Conservation (phyloP, 2,113 vertebrate species). For the Enhydra lutris region DNA sequence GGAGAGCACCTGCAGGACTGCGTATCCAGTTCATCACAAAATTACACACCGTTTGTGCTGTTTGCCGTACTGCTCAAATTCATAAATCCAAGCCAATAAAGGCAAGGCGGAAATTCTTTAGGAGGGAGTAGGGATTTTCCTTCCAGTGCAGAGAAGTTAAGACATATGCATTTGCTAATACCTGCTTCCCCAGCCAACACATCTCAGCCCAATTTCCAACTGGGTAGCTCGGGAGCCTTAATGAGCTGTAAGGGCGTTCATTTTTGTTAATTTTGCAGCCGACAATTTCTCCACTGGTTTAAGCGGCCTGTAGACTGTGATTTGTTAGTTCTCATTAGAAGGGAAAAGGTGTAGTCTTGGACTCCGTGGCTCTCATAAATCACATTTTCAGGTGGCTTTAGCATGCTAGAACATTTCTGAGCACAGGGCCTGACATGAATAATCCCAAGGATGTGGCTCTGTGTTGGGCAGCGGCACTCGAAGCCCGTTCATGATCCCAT, state of each 20-base stretch:
- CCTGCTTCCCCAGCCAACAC: background rate
- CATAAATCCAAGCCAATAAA: constrained; percentile 47
- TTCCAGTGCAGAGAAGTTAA: background rate
- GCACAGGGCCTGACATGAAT: constrained; percentile 71
- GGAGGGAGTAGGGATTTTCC: background rate
- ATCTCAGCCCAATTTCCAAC: constrained; percentile 14
- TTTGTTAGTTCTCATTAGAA: constrained; percentile 67
- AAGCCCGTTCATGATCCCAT: constrained; percentile 44
- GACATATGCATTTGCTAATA: background rate
- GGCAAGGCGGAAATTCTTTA: background rate
- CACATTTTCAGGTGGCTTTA: constrained; percentile 70
- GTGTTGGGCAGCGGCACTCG: constrained; percentile 59
- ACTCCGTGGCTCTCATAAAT: constrained; percentile 75
- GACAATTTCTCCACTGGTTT: constrained; percentile 51
- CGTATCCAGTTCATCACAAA: background rate
- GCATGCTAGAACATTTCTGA: constrained; percentile 70
- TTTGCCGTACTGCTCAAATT: background rate
- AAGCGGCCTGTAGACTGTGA: constrained; percentile 41
- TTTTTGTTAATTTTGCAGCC: constrained; percentile 64
- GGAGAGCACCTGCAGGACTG: background rate
- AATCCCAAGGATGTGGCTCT: constrained; percentile 66
- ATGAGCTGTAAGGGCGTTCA: background rate
- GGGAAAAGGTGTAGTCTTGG: constrained; percentile 67
- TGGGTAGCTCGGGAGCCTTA: background rate
- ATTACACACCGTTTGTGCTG: background rate